phyloP scores from a whole-genome alignment of 2,888 invertebrate species.

The Villa cingulata region DNA sequence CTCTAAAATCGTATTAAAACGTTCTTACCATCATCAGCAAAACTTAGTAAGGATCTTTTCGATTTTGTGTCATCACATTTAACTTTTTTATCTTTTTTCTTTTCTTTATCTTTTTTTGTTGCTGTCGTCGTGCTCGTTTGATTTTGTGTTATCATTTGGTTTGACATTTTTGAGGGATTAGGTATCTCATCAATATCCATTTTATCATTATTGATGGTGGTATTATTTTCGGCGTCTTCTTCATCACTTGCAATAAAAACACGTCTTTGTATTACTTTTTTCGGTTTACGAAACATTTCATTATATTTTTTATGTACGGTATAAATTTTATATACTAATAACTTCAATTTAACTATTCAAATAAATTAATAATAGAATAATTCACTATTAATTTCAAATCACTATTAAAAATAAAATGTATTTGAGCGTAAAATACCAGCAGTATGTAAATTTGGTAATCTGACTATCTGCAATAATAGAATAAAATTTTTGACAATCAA shows the following conservation, averaged over 20 bases:
- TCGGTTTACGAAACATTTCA: slow-evolving; percentile 80
- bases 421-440: too few relatives aligned
- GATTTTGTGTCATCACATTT: slow-evolving; percentile 36
- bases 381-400: too few relatives aligned
- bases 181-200: slow-evolving; percentile 30
- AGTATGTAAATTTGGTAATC: too few relatives aligned
- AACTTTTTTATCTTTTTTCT: slow-evolving; percentile 19
- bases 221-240: slow-evolving; percentile 41
- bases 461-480: too few relatives aligned
- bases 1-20: neutral
- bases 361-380: too few relatives aligned
- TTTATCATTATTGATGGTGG: slow-evolving; percentile 31
- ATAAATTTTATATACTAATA: too few relatives aligned
- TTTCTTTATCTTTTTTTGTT: slow-evolving; percentile 17
- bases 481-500: too few relatives aligned
- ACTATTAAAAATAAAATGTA: too few relatives aligned
- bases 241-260: slow-evolving; percentile 60
- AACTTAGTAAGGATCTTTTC: slow-evolving; percentile 56
- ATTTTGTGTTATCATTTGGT: too few relatives aligned
- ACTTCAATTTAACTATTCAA: too few relatives aligned
- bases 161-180: too few relatives aligned
- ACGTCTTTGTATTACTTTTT: slow-evolving; percentile 65
- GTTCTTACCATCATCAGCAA: slow-evolving; percentile 54
- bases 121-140: slow-evolving; percentile 14
- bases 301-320: slow-evolving; percentile 27